These are phyloP conservation scores for Scolanthus callimorphus DNA, from an alignment of 92 coral and sea anemone genomes.

Conservation along the genomic window DNA sequence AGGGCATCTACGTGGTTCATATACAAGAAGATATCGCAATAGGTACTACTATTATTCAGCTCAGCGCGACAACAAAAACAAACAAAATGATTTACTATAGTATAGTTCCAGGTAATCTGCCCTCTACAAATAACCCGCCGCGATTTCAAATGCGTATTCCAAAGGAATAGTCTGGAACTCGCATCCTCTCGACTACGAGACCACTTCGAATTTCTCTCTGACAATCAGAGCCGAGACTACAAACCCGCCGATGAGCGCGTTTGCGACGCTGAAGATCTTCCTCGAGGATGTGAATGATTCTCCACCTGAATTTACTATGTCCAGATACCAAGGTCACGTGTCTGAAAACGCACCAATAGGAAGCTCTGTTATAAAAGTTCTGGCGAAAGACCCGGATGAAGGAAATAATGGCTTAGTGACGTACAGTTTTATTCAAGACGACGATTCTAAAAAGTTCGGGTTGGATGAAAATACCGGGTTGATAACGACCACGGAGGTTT, in stretches of 20 bases:
- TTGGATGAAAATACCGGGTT: slow-evolving; percentile 56
- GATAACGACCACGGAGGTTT: slow-evolving; percentile 60
- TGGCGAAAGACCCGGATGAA: slow-evolving; percentile 76
- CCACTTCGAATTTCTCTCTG: slow-evolving; percentile 72
- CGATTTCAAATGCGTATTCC: slow-evolving; percentile 52
- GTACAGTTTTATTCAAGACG: slow-evolving; percentile 28
- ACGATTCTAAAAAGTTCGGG: slow-evolving; percentile 32
- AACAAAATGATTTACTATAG: slow-evolving; percentile 44
- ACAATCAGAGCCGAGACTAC: slow-evolving; percentile 75
- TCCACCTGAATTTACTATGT: slow-evolving; percentile 80
- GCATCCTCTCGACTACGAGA: slow-evolving; percentile 74
- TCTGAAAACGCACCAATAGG: slow-evolving; percentile 85
- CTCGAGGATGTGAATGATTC: slow-evolving; percentile 92
- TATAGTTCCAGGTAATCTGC: slow-evolving; percentile 66
- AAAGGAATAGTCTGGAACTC: slow-evolving; percentile 48
- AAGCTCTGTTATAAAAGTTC: slow-evolving; percentile 71
- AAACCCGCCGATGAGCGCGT: slow-evolving; percentile 64
- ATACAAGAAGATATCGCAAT: slow-evolving; percentile 56
- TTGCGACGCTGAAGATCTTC: slow-evolving; percentile 62
- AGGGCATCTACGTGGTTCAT: slow-evolving; percentile 52
- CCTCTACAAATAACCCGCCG: slow-evolving; percentile 54
- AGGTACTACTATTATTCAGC: slow-evolving; percentile 29
- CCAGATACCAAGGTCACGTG: slow-evolving; percentile 78
- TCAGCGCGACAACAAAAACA: slow-evolving; percentile 33
- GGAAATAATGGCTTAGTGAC: slow-evolving; percentile 66